phyloP scores from a whole-genome alignment of 2,797 vertebrate genomes.

The Cirrhinus molitorella region DNA sequence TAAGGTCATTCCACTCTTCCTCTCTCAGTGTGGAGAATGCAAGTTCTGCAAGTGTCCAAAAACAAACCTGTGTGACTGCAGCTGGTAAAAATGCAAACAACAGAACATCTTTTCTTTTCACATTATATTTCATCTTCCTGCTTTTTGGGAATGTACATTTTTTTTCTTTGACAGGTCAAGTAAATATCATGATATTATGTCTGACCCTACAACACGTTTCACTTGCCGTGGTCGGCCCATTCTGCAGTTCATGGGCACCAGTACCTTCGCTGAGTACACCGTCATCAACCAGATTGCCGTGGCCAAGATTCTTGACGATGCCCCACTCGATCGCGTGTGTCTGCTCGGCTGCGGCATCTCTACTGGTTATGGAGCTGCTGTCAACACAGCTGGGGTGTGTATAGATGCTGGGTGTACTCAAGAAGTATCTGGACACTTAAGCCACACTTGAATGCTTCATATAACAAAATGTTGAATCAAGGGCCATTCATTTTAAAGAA shows the following conservation, averaged over 20 bases:
- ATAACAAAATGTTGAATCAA: conserved; percentile 3
- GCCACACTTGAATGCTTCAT: background rate
- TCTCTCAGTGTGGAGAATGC: conserved; percentile 91
- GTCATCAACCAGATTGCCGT: conserved; percentile 89
- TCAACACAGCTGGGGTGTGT: conserved; percentile 91
- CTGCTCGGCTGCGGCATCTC: conserved; percentile 92
- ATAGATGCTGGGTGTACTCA: background rate
- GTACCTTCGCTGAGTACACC: conserved; percentile 95
- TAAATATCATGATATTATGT: conserved; percentile 76
- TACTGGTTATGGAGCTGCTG: conserved; percentile 91
- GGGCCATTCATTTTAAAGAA: background rate
- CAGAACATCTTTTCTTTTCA: too few species aligned
- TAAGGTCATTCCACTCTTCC: conserved; percentile 89
- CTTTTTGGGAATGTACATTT: background rate
- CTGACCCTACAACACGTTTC: conserved; percentile 82
- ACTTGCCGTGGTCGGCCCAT: conserved; percentile 89
- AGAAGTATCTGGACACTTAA: conserved; percentile 7
- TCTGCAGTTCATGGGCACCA: conserved; percentile 92
- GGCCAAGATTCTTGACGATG: conserved; percentile 88
- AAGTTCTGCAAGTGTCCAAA: conserved; percentile 90
- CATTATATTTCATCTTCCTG: background rate
- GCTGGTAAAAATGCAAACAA: conserved; percentile 78
- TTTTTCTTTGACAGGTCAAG: conserved; percentile 63
- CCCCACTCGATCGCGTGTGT: conserved; percentile 93
- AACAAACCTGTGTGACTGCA: conserved; percentile 89